Evolutionary conservation across 2,113 vertebrate species (phyloP).

Genomic region (Grammatotria lemairii): DNA sequence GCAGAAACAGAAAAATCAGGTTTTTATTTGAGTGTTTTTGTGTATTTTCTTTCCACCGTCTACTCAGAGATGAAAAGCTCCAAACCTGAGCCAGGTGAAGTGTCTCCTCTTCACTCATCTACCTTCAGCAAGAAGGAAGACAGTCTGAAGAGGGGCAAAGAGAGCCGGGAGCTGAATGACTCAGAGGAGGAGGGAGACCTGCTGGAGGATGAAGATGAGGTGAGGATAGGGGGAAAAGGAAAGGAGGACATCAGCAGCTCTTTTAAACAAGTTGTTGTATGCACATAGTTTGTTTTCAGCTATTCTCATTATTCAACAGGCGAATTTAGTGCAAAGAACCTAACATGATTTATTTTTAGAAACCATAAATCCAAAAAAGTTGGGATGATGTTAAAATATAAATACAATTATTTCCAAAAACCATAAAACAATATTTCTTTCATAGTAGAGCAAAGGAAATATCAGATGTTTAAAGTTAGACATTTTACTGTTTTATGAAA

Average conservation of each 20-base stretch:
- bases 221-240: neutral
- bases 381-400: neutral
- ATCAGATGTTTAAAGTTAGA: neutral
- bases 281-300: neutral
- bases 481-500: neutral
- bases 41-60: neutral
- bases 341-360: neutral
- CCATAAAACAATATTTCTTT: neutral
- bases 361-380: neutral
- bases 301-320: neutral
- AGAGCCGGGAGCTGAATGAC: constrained; percentile 72
- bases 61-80: constrained; percentile 67
- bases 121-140: constrained; percentile 71
- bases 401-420: neutral
- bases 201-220: constrained; percentile 79
- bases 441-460: neutral
- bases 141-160: constrained; percentile 34
- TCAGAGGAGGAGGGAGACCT: constrained; percentile 77
- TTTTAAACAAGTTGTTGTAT: neutral
- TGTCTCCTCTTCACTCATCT: constrained; percentile 62
- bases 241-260: neutral
- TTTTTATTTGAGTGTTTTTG: neutral
- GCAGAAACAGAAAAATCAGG: rapidly evolving
- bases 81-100: constrained; percentile 74
- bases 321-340: neutral